Base-by-base conservation (phyloP, 2,113 vertebrate genomes). In the Cisticola juncidis region DNA sequence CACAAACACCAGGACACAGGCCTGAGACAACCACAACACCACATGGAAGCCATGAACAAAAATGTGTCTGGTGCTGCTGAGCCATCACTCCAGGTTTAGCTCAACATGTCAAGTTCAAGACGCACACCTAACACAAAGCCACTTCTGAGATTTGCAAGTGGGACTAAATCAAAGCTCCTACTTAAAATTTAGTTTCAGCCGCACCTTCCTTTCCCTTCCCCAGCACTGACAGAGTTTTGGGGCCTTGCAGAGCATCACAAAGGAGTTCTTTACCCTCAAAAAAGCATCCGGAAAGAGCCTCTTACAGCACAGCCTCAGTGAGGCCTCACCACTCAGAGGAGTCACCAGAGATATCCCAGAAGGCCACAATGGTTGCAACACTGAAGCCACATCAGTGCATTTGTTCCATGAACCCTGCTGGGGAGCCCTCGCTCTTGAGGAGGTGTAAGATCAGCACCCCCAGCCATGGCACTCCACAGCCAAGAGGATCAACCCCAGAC, bases 11-110 rank as follows among this genome's bases (percentile, higher is more conserved):
- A 61, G 40, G 76, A 96, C 85, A 88, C 15, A 50, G 69, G 88
- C 81, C 81, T 66, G 70, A 94, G 79, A 79, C 88, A 87, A 54
- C 1, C 12, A 40, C 13, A 71, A n/a, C 58, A 82, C 91, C 95
- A 94, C 73, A 80, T 23, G 54, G 73, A 95, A 96, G 78, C 86
- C 84, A 88, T 53, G 72, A 95, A 97, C 93, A 97, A 92, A 93
- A 95, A 60, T 11, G 81, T 76, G 70, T 86, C 70, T n/a, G 68
- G 90, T n/a, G 19, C 85, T 84, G 93, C 90, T 89, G 85, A 73
- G 84, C 58, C 53, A 53, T 56, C 18, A 2, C 76, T 82, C 86
- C 31, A 61, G 81, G 40, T 81, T 88, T 42, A 84, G 93, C 94
- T 81, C 50, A 33, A 76, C 31, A 9, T 22, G 71, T 86, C 50